Percentiles rank a stretch among this genome's conserved stretches.
phyloP scores from a whole-genome alignment of 2,888 invertebrate species.

The Eurois occulta region DNA sequence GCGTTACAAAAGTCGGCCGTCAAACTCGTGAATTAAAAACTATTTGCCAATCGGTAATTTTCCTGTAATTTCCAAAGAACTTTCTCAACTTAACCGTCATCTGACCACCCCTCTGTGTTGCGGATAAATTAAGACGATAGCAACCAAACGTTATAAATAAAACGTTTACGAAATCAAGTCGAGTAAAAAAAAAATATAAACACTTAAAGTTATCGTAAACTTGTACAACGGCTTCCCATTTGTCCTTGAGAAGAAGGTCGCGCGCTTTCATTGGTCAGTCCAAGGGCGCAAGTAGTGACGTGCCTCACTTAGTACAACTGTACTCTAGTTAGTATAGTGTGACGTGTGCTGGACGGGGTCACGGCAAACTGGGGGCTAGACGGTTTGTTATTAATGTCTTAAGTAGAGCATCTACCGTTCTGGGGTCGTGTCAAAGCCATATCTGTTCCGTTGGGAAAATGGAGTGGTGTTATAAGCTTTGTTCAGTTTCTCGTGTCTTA shows the following conservation, averaged over 20 bases:
- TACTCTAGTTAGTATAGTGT: constrained; percentile 28
- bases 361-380: constrained; percentile 12
- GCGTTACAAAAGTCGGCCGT: background rate
- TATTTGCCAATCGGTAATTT: background rate
- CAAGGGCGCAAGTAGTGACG: constrained; percentile 58
- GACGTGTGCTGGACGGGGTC: constrained; percentile 40
- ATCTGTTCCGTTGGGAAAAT: constrained; percentile 16
- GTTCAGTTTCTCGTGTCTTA: background rate
- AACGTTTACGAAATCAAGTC: constrained; percentile 3
- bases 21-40: background rate
- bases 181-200: constrained; percentile 40
- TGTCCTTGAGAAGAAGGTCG: constrained; percentile 61
- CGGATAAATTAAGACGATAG: background rate
- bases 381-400: constrained; percentile 40
- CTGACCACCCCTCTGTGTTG: background rate
- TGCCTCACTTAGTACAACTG: constrained; percentile 7
- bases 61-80: background rate
- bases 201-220: constrained; percentile 49
- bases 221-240: constrained; percentile 41
- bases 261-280: constrained; percentile 59
- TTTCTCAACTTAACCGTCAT: background rate
- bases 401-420: constrained; percentile 26
- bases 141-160: background rate
- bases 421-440: background rate
- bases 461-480: background rate